These are phyloP conservation scores for Hecatera dysodea DNA, from an alignment of 2,888 invertebrate species.

Conservation along the genomic window DNA sequence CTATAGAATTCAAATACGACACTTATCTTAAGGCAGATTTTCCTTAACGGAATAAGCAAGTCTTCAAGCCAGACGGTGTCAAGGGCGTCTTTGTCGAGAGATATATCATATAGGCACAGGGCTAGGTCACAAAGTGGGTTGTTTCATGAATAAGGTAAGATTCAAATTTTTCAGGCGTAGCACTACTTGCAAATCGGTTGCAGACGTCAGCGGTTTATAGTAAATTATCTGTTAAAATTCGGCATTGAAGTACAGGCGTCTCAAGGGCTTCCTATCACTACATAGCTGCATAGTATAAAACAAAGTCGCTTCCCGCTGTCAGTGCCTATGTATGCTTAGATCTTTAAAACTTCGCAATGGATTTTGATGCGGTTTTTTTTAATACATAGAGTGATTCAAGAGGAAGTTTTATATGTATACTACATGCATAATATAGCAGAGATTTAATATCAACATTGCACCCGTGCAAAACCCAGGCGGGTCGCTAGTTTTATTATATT, in stretches of 20 bases:
- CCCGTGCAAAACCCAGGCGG: too few relatives aligned
- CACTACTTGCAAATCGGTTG: neutral
- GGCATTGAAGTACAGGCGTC: neutral
- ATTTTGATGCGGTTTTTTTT: too few relatives aligned
- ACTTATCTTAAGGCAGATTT: slow-evolving; percentile 32
- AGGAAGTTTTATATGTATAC: too few relatives aligned
- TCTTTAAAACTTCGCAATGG: too few relatives aligned
- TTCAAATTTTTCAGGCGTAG: neutral
- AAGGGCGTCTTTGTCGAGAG: slow-evolving; percentile 24
- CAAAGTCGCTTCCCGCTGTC: too few relatives aligned
- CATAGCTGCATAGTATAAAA: too few relatives aligned
- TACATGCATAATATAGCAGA: too few relatives aligned
- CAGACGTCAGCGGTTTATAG: neutral
- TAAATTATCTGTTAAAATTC: slow-evolving; percentile 1
- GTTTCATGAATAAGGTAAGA: slow-evolving; percentile 5
- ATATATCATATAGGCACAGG: slow-evolving; percentile 5
- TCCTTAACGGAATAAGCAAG: slow-evolving; percentile 17
- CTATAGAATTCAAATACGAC: slow-evolving; percentile 20
- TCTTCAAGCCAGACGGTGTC: slow-evolving; percentile 7
- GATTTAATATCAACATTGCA: too few relatives aligned
- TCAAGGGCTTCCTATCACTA: neutral
- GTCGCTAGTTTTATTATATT: too few relatives aligned
- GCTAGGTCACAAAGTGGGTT: slow-evolving; percentile 4
- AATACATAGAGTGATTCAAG: too few relatives aligned
- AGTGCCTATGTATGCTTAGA: too few relatives aligned